Conservation (phyloP, 92 coral and sea anemone genomes). For the Umimayanthus kanabou region DNA sequence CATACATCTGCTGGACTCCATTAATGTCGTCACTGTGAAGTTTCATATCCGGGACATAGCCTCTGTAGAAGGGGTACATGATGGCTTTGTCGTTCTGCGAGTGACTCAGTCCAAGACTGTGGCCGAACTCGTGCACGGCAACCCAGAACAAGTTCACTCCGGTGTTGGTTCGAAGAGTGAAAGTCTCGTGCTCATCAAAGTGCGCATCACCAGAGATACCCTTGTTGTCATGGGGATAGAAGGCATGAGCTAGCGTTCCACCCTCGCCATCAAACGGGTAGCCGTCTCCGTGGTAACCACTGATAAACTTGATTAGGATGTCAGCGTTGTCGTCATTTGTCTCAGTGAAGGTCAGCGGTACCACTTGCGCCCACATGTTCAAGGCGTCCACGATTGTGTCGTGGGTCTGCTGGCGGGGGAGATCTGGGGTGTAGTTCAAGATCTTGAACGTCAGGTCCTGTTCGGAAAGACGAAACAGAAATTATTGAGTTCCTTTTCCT, state of each 20-base stretch:
- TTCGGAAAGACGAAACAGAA: not conserved
- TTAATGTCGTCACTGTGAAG: conserved; percentile 45
- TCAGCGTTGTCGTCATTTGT: conserved; percentile 61
- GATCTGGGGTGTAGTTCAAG: conserved; percentile 42
- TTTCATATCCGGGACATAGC: conserved; percentile 49
- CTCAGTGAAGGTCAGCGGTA: conserved; percentile 46
- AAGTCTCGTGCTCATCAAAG: conserved; percentile 65
- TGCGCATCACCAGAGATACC: conserved; percentile 54
- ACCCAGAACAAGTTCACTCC: conserved; percentile 58
- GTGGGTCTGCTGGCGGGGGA: conserved; percentile 49
- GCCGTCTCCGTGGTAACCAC: conserved; percentile 70
- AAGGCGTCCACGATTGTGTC: conserved; percentile 49
- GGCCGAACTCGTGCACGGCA: conserved; percentile 61
- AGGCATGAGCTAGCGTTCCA: conserved; percentile 56
- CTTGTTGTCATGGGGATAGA: conserved; percentile 47
- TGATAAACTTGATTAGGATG: conserved; percentile 59
- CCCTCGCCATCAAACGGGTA: conserved; percentile 56
- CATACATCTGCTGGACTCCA: conserved; percentile 51
- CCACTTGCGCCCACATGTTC: conserved; percentile 54
- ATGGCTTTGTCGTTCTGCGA: conserved; percentile 38
- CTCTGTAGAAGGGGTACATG: conserved; percentile 56
- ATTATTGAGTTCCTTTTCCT: too few relatives aligned
- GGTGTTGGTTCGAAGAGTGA: conserved; percentile 51
- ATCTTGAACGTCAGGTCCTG: conserved; percentile 56
- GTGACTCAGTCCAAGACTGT: conserved; percentile 57